Evolutionary conservation across 2,113 vertebrate species (phyloP), one percentile per base, ranked within the genome.

Genomic region (Dinomys branickii): DNA sequence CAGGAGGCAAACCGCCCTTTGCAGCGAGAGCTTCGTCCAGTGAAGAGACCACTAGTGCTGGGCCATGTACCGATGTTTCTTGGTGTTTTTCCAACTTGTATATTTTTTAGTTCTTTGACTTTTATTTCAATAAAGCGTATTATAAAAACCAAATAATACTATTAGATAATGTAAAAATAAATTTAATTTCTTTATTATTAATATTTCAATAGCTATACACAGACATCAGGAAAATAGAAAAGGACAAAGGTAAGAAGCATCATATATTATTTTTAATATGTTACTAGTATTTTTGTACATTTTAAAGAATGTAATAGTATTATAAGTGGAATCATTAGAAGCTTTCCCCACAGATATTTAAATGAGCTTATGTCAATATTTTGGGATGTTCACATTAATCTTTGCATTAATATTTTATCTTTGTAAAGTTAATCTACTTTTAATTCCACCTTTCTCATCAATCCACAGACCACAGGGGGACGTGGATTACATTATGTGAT

Each of bases 181-280:
- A 24, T 77, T 59, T 80, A 58, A 59, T 65, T 52, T 30, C 3
- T 73, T 61, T 26, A 19, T 1, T 41, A 71, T 35, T 24, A 58
- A 1, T 24, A 56, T 92, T 44, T 82, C n/a, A 82, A 54, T 61
- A 38, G 0, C 30, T 93, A 16, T 58, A 38, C 5, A 7, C 3
- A 85, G 20, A 47, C 7, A 30, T 1, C 3, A 38, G 4, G 7
- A 3, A 61, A 35, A 19, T 1, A 87, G 19, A 28, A 75, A 84
- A 84, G 38, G 47, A 3, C 2, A 2, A 7, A 77, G 0, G 1
- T 71, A 0, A 9, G 9, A 5, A 30, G 56, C 2, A 20, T 93
- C 20, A 81, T 59, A 47, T 75, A 73, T 26, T 38, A 11, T 50
- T 87, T 80, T 44, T 41, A 38, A 28, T 77, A 10, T 63, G 24